Evolutionary conservation across 2,797 vertebrate genomes (phyloP).

Genomic region (Australoheros facetus): DNA sequence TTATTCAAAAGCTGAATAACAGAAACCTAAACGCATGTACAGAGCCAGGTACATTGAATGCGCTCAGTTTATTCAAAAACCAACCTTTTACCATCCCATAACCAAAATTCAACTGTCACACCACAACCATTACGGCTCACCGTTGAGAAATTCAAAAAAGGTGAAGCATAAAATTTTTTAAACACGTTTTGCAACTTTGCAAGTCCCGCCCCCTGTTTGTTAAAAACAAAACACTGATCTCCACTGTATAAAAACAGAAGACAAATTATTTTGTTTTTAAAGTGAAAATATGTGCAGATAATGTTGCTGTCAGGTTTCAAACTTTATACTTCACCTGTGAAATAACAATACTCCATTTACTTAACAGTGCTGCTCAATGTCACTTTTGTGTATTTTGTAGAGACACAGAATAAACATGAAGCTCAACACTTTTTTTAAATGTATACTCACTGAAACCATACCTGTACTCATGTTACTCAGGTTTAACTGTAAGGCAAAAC

Average conservation of each 20-base stretch:
- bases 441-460: constrained; percentile 30
- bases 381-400: constrained; percentile 12
- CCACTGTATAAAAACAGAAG: not conserved
- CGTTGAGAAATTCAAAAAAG: not conserved
- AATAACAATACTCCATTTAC: constrained; percentile 16
- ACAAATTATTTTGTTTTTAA: not conserved
- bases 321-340: constrained; percentile 50
- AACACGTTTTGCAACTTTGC: constrained; percentile 4
- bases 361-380: constrained; percentile 1
- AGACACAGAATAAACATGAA: not conserved
- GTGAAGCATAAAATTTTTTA: constrained; percentile 44
- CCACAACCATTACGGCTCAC: not conserved
- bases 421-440: constrained; percentile 3
- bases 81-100: not conserved
- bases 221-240: not conserved
- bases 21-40: constrained; percentile 16
- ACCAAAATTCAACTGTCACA: not conserved
- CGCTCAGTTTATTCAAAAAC: constrained; percentile 19
- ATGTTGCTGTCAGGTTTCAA: constrained; percentile 20
- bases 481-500: constrained; percentile 28
- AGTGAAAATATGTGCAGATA: constrained; percentile 3
- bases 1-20: constrained; percentile 1
- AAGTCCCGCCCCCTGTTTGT: not conserved
- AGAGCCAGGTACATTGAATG: not conserved
- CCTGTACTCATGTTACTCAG: constrained; percentile 6